Evolutionary conservation across 2,888 invertebrate genomes (phyloP).

Genomic region (Stratiomys singularior): DNA sequence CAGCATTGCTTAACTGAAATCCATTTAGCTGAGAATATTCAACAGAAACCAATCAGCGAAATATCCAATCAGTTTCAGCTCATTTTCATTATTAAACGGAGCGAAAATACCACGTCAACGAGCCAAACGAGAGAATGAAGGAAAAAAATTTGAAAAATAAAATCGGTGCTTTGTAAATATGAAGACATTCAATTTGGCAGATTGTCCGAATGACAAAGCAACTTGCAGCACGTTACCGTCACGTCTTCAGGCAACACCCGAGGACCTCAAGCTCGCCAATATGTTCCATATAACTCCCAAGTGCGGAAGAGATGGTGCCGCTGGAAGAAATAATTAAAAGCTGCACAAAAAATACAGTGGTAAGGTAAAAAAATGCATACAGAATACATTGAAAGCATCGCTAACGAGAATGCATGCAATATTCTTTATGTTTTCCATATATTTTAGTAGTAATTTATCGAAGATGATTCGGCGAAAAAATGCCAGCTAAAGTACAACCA

Average conservation of each 20-base stretch:
- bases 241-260: not conserved
- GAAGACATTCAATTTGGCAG: slow-evolving; percentile 37
- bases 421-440: not conserved
- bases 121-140: not conserved
- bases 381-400: not conserved
- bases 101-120: not conserved
- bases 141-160: not conserved
- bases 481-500: no score
- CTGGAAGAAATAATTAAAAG: slow-evolving; percentile 15
- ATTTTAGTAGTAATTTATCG: not conserved
- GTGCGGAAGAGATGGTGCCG: not conserved
- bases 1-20: not conserved
- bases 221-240: slow-evolving; percentile 3
- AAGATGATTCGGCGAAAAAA: not conserved
- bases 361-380: slow-evolving; percentile 1
- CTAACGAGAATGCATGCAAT: slow-evolving; percentile 8
- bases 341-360: not conserved
- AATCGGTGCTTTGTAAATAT: slow-evolving; percentile 13
- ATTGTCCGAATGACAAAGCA: slow-evolving; percentile 40
- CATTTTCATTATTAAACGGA: slow-evolving; percentile 22
- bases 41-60: slow-evolving; percentile 29
- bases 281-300: not conserved
- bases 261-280: not conserved
- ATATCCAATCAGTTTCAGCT: slow-evolving; percentile 42
- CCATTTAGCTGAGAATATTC: not conserved